These are phyloP conservation scores for Oophaga pumilio DNA, from an alignment of 2,113 vertebrate genomes.

Conservation along the genomic window DNA sequence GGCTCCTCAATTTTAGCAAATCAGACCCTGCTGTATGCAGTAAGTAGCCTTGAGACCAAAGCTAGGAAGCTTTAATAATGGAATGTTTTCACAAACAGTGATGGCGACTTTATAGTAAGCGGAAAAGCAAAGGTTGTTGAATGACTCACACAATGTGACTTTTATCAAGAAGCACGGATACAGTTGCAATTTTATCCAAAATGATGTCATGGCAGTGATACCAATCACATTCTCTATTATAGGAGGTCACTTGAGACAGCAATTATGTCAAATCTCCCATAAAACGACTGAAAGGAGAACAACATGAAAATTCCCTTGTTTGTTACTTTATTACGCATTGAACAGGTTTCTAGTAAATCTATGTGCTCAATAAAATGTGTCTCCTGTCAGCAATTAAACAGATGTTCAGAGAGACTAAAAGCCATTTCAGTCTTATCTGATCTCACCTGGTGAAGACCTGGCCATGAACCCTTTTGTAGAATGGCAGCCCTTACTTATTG, in stretches of 20 bases:
- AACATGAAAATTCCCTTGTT: neutral
- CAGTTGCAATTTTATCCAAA: neutral
- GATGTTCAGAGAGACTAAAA: constrained; percentile 41
- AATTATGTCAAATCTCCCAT: constrained; percentile 32
- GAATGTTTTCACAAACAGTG: neutral
- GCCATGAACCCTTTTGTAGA: constrained; percentile 53
- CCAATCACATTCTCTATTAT: neutral
- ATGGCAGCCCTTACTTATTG: constrained; percentile 4
- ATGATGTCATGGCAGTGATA: neutral
- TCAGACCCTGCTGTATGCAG: no score
- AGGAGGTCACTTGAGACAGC: neutral
- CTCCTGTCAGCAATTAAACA: constrained; percentile 46
- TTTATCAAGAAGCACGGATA: neutral
- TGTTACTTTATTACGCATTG: constrained; percentile 31
- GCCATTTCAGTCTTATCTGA: constrained; percentile 44
- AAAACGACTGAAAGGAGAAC: constrained; percentile 30
- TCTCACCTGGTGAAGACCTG: constrained; percentile 50
- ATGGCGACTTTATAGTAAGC: neutral
- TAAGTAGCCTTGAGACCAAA: no score
- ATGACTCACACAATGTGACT: neutral
- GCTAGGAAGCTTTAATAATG: no score
- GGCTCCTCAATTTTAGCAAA: no score
- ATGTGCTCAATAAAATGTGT: constrained; percentile 42
- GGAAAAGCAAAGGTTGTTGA: neutral
- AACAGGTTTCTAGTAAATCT: constrained; percentile 44